These are phyloP conservation scores for Clarias batrachus DNA, from an alignment of 2,113 vertebrate species.

Conservation along the genomic window DNA sequence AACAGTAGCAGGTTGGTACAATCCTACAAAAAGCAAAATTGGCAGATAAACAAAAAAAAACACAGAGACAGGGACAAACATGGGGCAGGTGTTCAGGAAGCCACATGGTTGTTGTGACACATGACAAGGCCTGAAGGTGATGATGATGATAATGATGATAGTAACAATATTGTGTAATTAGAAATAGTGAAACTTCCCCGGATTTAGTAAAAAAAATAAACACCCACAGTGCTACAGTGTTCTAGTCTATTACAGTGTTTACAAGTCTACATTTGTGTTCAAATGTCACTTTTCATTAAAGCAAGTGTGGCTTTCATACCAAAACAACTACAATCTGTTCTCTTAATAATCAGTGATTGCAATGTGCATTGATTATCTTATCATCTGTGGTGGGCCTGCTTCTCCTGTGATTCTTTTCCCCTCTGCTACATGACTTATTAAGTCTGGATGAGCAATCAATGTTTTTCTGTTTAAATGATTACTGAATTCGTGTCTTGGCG, in stretches of 20 bases:
- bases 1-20: background rate
- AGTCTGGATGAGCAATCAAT: background rate
- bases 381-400: background rate
- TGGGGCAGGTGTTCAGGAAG: background rate
- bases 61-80: background rate
- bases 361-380: background rate
- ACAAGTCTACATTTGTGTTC: background rate
- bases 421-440: background rate
- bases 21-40: background rate
- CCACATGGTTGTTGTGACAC: background rate
- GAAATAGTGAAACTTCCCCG: background rate
- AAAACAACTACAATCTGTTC: background rate
- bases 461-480: slow-evolving; percentile 28
- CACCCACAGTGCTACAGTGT: background rate
- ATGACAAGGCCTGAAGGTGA: background rate
- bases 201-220: background rate
- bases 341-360: background rate
- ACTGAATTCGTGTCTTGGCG: slow-evolving; percentile 20
- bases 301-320: background rate
- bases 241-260: background rate
- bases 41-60: background rate
- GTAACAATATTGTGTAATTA: background rate
- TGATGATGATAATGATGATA: background rate
- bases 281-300: background rate
- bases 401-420: background rate